phyloP scores from a whole-genome alignment of 37 sponge, comb jelly and placozoan genomes.

The Theonella swinhoei region DNA sequence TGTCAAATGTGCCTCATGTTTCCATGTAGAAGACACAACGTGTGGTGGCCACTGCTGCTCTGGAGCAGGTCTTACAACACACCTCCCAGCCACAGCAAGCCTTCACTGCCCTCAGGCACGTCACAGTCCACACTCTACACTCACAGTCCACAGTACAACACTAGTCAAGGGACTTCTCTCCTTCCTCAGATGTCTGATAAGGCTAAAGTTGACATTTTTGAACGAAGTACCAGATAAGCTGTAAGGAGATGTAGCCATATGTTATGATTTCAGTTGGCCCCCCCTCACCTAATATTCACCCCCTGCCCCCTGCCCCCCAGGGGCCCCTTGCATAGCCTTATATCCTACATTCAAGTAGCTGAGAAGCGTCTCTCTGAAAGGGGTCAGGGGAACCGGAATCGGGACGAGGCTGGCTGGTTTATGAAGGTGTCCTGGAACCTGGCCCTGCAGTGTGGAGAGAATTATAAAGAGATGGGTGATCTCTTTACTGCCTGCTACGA shows the following conservation, averaged over 20 bases:
- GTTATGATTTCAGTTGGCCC: neutral
- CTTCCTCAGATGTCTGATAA: slow-evolving; percentile 57
- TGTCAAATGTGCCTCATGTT: neutral
- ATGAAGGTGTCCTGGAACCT: slow-evolving; percentile 89
- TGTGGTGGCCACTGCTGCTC: slow-evolving; percentile 62
- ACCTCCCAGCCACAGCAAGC: slow-evolving; percentile 44
- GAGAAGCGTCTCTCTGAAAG: neutral
- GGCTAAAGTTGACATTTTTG: slow-evolving; percentile 75
- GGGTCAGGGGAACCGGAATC: neutral
- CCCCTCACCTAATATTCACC: neutral
- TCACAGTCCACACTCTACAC: too few relatives aligned
- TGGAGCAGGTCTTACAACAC: slow-evolving; percentile 62
- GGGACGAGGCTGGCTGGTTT: slow-evolving; percentile 76
- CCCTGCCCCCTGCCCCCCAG: slow-evolving; percentile 5
- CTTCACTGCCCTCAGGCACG: slow-evolving; percentile 80
- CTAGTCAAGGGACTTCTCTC: too few relatives aligned
- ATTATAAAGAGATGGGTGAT: slow-evolving; percentile 55
- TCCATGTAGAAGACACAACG: slow-evolving; percentile 59
- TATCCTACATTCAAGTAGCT: slow-evolving; percentile 15
- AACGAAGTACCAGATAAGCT: slow-evolving; percentile 22
- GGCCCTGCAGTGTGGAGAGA: slow-evolving; percentile 71
- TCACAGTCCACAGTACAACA: neutral
- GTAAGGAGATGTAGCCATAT: neutral
- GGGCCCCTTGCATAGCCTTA: slow-evolving; percentile 3
- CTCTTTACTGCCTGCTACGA: slow-evolving; percentile 62